Percentiles rank a stretch among this genome's conserved stretches.
phyloP scores from a whole-genome alignment of 2,113 vertebrate genomes.

The Ursus arctos region DNA sequence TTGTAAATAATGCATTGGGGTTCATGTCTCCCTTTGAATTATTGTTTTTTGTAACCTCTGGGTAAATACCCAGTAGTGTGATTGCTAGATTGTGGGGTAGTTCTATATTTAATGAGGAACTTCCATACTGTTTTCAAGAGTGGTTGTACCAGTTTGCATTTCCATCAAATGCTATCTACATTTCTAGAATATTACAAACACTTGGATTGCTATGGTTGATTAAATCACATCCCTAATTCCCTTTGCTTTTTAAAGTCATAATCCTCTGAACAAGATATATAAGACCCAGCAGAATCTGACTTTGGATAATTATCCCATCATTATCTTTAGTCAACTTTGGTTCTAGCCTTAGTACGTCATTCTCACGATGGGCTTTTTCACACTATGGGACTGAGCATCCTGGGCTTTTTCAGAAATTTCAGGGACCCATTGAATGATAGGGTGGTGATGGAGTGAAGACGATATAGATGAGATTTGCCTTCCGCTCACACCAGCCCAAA shows the following conservation, averaged over 20 bases:
- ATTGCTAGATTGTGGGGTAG: background rate
- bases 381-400: background rate
- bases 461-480: background rate
- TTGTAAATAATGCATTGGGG: background rate
- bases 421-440: background rate
- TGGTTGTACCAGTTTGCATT: background rate
- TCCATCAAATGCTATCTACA: background rate
- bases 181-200: background rate
- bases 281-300: background rate
- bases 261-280: background rate
- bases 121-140: background rate
- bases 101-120: background rate
- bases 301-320: background rate
- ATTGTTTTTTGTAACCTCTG: background rate
- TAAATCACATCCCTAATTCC: background rate
- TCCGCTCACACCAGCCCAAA: background rate
- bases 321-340: background rate
- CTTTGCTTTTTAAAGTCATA: background rate
- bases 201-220: background rate
- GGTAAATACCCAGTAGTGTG: background rate
- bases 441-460: rapidly evolving
- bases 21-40: background rate
- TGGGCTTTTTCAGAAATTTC: background rate
- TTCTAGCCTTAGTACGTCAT: background rate
- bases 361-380: background rate